Base-by-base conservation (phyloP, 2,797 vertebrate genomes). In the Epinephelus awoara region DNA sequence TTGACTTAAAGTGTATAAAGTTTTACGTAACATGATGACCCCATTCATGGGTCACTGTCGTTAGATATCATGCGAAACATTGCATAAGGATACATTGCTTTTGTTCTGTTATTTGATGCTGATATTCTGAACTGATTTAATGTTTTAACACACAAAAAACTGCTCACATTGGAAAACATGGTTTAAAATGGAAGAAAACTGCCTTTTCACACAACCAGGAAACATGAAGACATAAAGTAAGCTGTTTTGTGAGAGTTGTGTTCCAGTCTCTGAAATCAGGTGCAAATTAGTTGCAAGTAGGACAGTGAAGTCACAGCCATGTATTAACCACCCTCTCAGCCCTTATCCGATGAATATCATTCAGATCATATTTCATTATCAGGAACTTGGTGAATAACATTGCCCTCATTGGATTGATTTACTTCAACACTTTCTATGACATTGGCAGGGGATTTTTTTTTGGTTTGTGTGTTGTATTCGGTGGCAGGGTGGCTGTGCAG, bases 261-360 rank as follows among this genome's bases (percentile, higher is more conserved):
- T 49, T 72, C 42, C 27, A 34, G 25, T 34, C 47, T 27, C 38
- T 57, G 25, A 61, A 84, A 81, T 87, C 63, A 84, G 72, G 72
- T 79, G 79, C 67, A 85, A 88, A 90, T 87, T 68, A 82, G 61
- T 74, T 87, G 83, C 70, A 89, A 74, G 55, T 86, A 64, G 85
- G 87, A 54, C 84, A 70, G 63, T 59, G 66, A 59, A 78, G 71
- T 58, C 58, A 51, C 42, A 62, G 56, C 40, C 71, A 25, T 63
- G 71, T 44, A 59, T 77, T 72, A 74, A 73, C 61, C 42, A 59
- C 40, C 21, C 59, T 34, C 19, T 49, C 17, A 71, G 29, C 63
- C n/a, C 40, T 15, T 47, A 47, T 34, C 65, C 21, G 44, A n/a
- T 17, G 72, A 83, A 77, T 80, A 59, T 78, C 54, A 80, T 79